Evolutionary conservation across 1,140 invertebrate species (phyloP).

Genomic region (Procambarus clarkii): DNA sequence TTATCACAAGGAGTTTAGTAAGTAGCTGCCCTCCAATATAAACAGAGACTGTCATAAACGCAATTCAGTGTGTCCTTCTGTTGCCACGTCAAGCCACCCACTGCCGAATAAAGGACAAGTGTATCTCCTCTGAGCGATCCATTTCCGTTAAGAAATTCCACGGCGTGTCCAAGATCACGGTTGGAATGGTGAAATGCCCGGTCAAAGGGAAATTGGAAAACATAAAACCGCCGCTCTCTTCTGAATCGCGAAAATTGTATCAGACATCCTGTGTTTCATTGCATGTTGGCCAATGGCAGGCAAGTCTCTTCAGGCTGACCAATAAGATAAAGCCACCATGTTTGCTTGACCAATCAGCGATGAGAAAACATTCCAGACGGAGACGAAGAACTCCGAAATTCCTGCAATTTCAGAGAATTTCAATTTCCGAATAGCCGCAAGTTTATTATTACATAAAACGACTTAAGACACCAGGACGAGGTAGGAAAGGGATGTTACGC

Average conservation of each 20-base stretch:
- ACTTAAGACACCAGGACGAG: background rate
- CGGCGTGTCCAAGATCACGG: slow-evolving; percentile 2
- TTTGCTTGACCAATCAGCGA: slow-evolving; percentile 53
- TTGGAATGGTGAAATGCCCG: slow-evolving; percentile 1
- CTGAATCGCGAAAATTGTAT: slow-evolving; percentile 57
- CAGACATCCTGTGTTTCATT: slow-evolving; percentile 49
- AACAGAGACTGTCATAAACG: slow-evolving; percentile 61
- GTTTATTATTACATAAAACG: slow-evolving; percentile 20
- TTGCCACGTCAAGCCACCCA: slow-evolving; percentile 48
- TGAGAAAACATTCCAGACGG: slow-evolving; percentile 16
- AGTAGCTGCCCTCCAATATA: slow-evolving; percentile 52
- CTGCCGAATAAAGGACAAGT: background rate
- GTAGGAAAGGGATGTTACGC: background rate
- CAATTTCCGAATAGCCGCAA: slow-evolving; percentile 40
- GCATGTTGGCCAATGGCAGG: slow-evolving; percentile 47
- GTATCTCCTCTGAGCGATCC: slow-evolving; percentile 25
- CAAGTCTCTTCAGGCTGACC: slow-evolving; percentile 35
- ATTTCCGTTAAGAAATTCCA: slow-evolving; percentile 36
- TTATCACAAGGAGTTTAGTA: slow-evolving; percentile 19
- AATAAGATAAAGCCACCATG: slow-evolving; percentile 48
- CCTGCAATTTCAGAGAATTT: slow-evolving; percentile 14
- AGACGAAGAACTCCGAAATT: slow-evolving; percentile 20
- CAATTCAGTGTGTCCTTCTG: slow-evolving; percentile 60
- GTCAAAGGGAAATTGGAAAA: slow-evolving; percentile 59
- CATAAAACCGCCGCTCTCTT: slow-evolving; percentile 44